phyloP scores from a whole-genome alignment of 2,113 vertebrate genomes.

The Apteryx owenii region DNA sequence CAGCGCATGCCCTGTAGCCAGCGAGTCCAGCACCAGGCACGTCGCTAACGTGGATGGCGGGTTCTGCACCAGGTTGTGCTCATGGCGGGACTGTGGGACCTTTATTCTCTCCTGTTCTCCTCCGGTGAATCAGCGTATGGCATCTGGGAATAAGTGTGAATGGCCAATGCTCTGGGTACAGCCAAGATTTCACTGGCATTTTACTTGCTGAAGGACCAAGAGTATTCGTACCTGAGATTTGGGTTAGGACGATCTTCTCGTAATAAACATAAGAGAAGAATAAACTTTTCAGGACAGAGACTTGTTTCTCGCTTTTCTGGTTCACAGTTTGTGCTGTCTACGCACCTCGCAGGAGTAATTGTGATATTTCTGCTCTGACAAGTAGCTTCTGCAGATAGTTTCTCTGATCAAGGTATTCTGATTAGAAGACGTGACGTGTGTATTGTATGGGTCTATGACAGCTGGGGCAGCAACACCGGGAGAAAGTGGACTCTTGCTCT shows the following conservation, averaged over 20 bases:
- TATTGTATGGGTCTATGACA: background rate
- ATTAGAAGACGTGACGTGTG: background rate
- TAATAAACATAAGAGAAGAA: background rate
- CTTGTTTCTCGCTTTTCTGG: background rate
- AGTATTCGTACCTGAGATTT: background rate
- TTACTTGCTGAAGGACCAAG: background rate
- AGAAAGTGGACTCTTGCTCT: background rate
- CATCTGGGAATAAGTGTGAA: background rate
- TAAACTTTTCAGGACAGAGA: background rate
- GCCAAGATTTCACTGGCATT: background rate
- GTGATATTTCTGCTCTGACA: background rate
- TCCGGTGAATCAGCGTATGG: background rate
- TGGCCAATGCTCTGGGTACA: rapidly evolving
- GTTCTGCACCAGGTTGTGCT: background rate
- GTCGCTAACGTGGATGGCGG: background rate
- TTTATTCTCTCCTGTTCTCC: background rate
- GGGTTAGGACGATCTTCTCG: background rate
- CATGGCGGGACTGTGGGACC: background rate
- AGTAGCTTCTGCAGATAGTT: background rate
- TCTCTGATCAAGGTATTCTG: background rate
- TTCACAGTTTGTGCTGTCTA: background rate
- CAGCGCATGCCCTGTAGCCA: background rate
- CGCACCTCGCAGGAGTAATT: background rate
- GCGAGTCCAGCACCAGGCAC: background rate
- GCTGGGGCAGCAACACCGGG: background rate